Conservation (phyloP, 2,113 vertebrate species). For the Pantherophis guttatus region DNA sequence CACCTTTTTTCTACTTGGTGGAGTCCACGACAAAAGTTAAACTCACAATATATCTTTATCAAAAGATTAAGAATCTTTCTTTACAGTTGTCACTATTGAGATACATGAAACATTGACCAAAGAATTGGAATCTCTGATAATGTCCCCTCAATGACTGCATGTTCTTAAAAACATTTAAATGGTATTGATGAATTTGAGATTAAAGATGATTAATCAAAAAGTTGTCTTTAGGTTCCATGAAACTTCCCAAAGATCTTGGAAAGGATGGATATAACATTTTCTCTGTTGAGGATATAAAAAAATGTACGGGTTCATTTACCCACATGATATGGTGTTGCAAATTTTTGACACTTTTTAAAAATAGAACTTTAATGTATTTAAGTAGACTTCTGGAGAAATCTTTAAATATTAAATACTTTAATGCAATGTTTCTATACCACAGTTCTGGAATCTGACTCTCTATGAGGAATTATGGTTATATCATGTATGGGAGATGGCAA, state of each 20-base stretch:
- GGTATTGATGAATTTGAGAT: neutral
- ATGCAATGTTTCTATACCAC: neutral
- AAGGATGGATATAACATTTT: neutral
- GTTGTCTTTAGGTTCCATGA: neutral
- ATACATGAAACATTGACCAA: neutral
- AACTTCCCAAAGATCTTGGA: neutral
- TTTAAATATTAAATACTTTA: neutral
- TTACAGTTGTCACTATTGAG: neutral
- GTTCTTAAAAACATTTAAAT: neutral
- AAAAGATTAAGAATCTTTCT: neutral
- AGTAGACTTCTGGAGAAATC: neutral
- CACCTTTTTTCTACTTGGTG: neutral
- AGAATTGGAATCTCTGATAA: neutral
- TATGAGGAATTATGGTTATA: neutral
- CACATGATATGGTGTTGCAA: neutral
- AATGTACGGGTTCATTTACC: neutral
- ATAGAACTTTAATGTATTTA: neutral
- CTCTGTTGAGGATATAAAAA: neutral
- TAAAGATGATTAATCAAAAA: neutral
- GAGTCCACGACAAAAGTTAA: neutral
- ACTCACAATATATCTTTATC: neutral
- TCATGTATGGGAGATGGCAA: neutral
- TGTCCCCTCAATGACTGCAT: neutral
- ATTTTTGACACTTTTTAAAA: neutral
- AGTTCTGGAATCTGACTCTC: neutral